Conservation (phyloP, 2,113 vertebrate species). For the Pachyramphus minor region DNA sequence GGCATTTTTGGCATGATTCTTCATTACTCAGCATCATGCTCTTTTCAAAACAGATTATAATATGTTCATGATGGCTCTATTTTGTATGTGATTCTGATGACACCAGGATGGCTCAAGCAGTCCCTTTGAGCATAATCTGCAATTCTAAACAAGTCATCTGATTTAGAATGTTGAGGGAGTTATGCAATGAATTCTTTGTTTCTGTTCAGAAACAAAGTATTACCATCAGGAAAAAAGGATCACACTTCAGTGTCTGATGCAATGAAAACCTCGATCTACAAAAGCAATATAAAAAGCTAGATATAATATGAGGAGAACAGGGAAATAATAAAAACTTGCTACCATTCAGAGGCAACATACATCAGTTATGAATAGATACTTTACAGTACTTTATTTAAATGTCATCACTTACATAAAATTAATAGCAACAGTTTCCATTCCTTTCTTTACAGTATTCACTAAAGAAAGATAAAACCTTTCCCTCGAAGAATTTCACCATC, state of each 20-base stretch:
- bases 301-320: not conserved
- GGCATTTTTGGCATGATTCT: not conserved
- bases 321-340: not conserved
- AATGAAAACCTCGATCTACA: not conserved
- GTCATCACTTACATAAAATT: not conserved
- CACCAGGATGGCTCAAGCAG: constrained; percentile 12
- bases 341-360: not conserved
- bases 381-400: not conserved
- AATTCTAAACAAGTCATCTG: constrained; percentile 49
- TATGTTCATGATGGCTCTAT: not conserved
- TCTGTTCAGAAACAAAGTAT: not conserved
- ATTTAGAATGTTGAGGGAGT: constrained; percentile 21
- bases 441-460: not conserved
- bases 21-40: not conserved
- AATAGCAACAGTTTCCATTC: not conserved
- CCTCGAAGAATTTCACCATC: not conserved
- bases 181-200: not conserved
- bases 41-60: not conserved
- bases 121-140: constrained; percentile 26
- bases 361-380: not conserved
- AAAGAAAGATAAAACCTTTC: not conserved
- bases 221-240: not conserved
- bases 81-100: not conserved
- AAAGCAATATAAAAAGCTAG: not conserved
- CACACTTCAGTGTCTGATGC: not conserved